Percentiles rank a stretch among this genome's conserved stretches.
These are phyloP conservation scores for Physeter macrocephalus DNA, from an alignment of 2,113 vertebrate species.

Conservation along the genomic window DNA sequence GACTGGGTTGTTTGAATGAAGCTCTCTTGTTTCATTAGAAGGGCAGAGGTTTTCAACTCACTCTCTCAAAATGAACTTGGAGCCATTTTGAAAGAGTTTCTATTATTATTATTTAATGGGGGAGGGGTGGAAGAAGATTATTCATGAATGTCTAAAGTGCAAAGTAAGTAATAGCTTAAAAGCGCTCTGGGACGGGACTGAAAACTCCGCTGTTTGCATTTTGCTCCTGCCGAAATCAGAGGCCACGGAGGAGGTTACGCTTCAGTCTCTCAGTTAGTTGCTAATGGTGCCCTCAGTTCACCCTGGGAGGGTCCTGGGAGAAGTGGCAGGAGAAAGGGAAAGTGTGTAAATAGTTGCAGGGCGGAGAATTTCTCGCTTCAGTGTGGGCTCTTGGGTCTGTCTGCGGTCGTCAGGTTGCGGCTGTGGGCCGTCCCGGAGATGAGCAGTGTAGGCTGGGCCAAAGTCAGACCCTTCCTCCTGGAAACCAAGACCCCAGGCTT, in stretches of 20 bases:
- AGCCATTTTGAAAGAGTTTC: not conserved
- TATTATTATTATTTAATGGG: constrained; percentile 10
- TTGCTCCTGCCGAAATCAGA: not conserved
- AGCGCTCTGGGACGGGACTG: not conserved
- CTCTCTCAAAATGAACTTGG: not conserved
- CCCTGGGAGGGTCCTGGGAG: constrained; percentile 56
- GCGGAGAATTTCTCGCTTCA: constrained; percentile 62
- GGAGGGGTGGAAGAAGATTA: not conserved
- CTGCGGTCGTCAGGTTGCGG: constrained; percentile 20
- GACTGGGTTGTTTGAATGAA: not conserved
- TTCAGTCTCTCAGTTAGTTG: constrained; percentile 44
- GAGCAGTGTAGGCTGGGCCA: not conserved
- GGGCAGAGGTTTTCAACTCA: not conserved
- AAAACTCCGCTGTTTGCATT: not conserved
- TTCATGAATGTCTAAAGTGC: not conserved
- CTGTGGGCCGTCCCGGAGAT: not conserved
- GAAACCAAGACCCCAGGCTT: not conserved
- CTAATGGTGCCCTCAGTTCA: constrained; percentile 61
- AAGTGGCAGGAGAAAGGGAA: constrained; percentile 38
- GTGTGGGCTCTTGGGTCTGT: constrained; percentile 24
- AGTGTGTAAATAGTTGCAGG: constrained; percentile 6
- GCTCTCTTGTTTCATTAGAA: not conserved
- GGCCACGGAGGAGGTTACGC: constrained; percentile 64
- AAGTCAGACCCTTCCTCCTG: not conserved
- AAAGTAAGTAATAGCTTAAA: not conserved